Percentiles rank a stretch among this genome's conserved stretches.
Conservation (phyloP, 2,113 vertebrate species). For the Galemys pyrenaicus region DNA sequence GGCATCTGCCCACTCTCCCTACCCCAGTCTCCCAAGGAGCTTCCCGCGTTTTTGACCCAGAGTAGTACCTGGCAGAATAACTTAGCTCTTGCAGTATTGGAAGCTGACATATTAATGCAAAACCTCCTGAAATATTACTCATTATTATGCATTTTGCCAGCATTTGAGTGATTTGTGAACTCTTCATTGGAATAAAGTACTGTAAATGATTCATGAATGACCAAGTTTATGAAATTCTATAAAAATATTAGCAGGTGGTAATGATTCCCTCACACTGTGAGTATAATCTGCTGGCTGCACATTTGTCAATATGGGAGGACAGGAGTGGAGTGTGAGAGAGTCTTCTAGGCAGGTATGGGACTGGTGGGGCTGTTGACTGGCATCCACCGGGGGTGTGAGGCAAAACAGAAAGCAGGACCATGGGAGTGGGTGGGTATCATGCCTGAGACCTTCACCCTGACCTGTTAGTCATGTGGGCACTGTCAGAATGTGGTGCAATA, state of each 20-base stretch:
- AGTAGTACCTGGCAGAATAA: slow-evolving; percentile 65
- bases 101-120: slow-evolving; percentile 62
- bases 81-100: slow-evolving; percentile 13
- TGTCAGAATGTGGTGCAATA: not conserved
- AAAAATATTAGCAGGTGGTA: slow-evolving; percentile 73
- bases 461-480: not conserved
- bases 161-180: slow-evolving; percentile 65
- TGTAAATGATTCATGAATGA: slow-evolving; percentile 76
- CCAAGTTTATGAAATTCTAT: slow-evolving; percentile 78
- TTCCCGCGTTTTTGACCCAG: slow-evolving; percentile 52
- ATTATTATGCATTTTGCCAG: slow-evolving; percentile 80
- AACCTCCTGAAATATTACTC: slow-evolving; percentile 68
- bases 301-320: slow-evolving; percentile 53
- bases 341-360: not conserved
- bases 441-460: not conserved
- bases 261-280: slow-evolving; percentile 65
- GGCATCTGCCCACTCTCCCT: not conserved
- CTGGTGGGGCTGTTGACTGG: not conserved
- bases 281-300: slow-evolving; percentile 41
- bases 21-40: not conserved
- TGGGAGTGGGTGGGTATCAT: fast-evolving
- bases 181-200: slow-evolving; percentile 75
- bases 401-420: not conserved
- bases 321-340: not conserved
- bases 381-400: not conserved